Conservation (phyloP, 2,113 vertebrate genomes). For the Sinocyclocheilus grahami region DNA sequence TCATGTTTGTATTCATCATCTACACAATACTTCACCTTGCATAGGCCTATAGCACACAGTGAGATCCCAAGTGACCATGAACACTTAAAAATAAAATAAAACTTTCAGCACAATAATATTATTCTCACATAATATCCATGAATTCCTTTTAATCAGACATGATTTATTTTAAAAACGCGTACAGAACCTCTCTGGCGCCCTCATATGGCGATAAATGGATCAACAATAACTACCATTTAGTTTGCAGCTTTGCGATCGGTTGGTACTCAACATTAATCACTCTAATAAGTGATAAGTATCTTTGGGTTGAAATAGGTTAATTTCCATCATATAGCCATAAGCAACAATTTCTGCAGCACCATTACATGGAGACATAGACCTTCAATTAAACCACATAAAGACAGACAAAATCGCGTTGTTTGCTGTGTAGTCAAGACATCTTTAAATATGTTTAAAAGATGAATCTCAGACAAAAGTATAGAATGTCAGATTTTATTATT, state of each 20-base stretch:
- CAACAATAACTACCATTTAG: background rate
- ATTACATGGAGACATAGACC: background rate
- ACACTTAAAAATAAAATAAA: background rate
- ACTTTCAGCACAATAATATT: background rate
- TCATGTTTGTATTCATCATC: background rate
- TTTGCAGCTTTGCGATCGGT: background rate
- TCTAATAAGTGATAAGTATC: background rate
- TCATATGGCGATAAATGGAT: background rate
- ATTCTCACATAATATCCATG: background rate
- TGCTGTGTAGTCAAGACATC: no score
- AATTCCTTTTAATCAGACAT: background rate
- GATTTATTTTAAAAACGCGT: background rate
- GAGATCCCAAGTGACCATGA: background rate
- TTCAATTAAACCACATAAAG: background rate
- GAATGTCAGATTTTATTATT: no score
- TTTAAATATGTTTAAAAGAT: no score
- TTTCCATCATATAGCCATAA: background rate
- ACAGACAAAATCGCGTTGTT: no score
- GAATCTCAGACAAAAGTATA: no score
- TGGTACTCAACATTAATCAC: background rate
- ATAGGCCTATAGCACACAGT: background rate
- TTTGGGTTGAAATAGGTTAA: background rate
- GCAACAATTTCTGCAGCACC: background rate
- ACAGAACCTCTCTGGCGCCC: background rate
- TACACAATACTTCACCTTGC: background rate